Conservation (phyloP, 1,140 invertebrate species). For the Vanessa tameamea region DNA sequence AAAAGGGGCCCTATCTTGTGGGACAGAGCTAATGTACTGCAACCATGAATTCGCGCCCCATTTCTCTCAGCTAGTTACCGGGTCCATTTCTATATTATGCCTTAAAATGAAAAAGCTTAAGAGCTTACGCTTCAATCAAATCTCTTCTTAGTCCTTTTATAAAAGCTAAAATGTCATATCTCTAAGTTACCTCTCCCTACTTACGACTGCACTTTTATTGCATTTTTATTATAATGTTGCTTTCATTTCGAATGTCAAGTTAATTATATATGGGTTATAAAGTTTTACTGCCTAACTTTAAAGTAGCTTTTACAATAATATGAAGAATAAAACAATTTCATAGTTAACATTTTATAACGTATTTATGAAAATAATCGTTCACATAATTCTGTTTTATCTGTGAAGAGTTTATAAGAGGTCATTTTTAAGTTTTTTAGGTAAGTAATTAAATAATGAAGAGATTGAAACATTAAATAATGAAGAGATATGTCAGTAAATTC, state of each 20-base stretch:
- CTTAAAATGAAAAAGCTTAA: not conserved
- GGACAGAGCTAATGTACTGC: slow-evolving; percentile 57
- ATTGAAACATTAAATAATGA: no score
- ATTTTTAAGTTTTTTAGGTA: no score
- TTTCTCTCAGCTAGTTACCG: slow-evolving; percentile 28
- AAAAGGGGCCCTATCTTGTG: slow-evolving; percentile 51
- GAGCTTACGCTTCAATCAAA: slow-evolving; percentile 3
- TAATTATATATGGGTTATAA: slow-evolving; percentile 55
- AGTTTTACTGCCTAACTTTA: slow-evolving; percentile 46
- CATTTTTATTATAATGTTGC: slow-evolving; percentile 59
- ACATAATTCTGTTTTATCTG: not conserved
- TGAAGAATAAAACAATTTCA: slow-evolving; percentile 11
- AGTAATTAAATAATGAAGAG: no score
- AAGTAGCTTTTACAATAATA: slow-evolving; percentile 28
- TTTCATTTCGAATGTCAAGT: slow-evolving; percentile 53
- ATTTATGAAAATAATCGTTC: not conserved
- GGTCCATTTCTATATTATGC: slow-evolving; percentile 9
- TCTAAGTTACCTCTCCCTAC: slow-evolving; percentile 7
- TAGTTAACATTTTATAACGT: not conserved
- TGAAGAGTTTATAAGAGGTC: no score
- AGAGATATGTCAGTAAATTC: no score
- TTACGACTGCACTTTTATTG: slow-evolving; percentile 46
- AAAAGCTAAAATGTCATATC: slow-evolving; percentile 17
- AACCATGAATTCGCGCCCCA: slow-evolving; percentile 43
- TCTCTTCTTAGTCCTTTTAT: not conserved